Conservation (phyloP, 2,113 vertebrate species). For the Tychaedon coryphoeus region DNA sequence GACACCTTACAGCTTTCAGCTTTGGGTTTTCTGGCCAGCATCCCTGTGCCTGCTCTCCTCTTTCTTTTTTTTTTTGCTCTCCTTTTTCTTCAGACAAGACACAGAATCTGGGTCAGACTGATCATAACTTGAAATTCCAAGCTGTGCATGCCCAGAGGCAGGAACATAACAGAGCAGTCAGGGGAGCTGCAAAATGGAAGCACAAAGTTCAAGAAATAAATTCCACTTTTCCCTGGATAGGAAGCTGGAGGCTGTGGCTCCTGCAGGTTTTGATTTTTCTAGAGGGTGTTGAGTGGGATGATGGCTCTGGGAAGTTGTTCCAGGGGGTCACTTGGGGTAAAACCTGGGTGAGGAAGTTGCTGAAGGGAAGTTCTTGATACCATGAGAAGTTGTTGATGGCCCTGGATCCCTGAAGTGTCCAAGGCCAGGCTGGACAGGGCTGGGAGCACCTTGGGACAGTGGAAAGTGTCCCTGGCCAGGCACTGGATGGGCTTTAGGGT, state of each 20-base stretch:
- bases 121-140: not conserved
- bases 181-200: not conserved
- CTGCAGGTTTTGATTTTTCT: not conserved
- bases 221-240: not conserved
- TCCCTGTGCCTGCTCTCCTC: not conserved
- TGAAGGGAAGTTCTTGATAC: not conserved
- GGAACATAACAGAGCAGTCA: not conserved
- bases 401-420: not conserved
- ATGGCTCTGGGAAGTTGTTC: not conserved
- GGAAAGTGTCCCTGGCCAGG: not conserved
- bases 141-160: not conserved
- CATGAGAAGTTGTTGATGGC: not conserved
- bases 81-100: not conserved
- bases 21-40: not conserved
- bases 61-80: too few species aligned
- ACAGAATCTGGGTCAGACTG: not conserved
- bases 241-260: not conserved
- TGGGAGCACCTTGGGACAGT: not conserved
- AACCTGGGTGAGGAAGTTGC: not conserved
- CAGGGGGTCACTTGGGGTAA: not conserved
- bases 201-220: not conserved
- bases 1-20: rapidly evolving
- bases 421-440: not conserved
- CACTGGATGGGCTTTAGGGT: rapidly evolving
- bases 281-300: not conserved